These are phyloP conservation scores for Sepioteuthis lessoniana DNA, from an alignment of 2,888 invertebrate genomes.

Conservation along the genomic window DNA sequence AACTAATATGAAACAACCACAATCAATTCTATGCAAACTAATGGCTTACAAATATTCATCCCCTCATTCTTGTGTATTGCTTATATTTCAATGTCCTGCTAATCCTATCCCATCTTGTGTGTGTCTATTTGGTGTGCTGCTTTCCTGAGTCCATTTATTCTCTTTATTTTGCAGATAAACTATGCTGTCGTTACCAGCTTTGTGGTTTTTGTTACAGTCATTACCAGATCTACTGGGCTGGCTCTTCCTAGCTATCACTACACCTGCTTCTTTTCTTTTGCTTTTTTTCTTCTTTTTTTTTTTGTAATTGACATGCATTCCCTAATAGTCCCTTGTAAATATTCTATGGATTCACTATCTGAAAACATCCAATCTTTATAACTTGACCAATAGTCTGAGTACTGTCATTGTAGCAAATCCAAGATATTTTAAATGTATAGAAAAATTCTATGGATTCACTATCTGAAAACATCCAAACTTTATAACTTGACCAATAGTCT, in stretches of 20 bases:
- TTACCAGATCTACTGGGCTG: constrained; percentile 35
- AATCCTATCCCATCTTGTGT: background rate
- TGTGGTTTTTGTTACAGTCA: constrained; percentile 46
- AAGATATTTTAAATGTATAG: too few species aligned
- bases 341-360: background rate
- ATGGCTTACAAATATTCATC: too few species aligned
- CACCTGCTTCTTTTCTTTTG: background rate
- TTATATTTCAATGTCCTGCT: background rate
- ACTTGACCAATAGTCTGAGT: background rate
- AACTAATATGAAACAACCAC: too few species aligned
- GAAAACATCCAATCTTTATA: background rate
- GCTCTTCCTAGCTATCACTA: background rate
- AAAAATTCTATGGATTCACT: background rate
- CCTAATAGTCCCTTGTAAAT: background rate
- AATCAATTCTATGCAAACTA: too few species aligned
- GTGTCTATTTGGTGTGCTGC: background rate
- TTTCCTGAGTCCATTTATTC: background rate
- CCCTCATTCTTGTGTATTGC: too few species aligned
- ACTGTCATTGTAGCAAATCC: background rate
- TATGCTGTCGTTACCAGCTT: constrained; percentile 37
- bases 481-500: background rate
- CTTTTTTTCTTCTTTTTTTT: background rate
- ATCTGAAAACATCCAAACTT: background rate
- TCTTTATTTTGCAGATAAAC: constrained; percentile 39
- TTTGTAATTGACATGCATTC: background rate